Evolutionary conservation across 2,797 vertebrate genomes (phyloP), one percentile per base, ranked within the genome.

Genomic region (Sebastes vulpes): DNA sequence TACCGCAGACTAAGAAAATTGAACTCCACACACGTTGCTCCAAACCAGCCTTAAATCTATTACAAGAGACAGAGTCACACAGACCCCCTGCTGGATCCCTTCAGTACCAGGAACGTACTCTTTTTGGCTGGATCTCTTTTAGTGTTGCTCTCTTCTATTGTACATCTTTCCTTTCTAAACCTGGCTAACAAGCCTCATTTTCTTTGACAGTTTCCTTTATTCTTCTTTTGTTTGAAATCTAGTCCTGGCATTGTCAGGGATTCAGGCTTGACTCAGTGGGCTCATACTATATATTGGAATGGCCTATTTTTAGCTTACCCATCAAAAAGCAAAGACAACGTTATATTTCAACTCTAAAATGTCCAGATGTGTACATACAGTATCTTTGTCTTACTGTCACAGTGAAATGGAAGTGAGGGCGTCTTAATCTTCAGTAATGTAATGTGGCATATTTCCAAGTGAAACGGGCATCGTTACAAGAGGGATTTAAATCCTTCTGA

Each of bases 11-110:
- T 11, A 18, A 61, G 26, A 63, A 78, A 72, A 64, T 3, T 75
- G 23, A 82, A 75, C 71, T 76, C 29, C 23, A 52, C 74, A 53
- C 31, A 42, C 1, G 3, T 28, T 60, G 57, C 65, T 84, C 60
- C 32, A 54, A 71, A 71, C 46, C 25, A 61, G 71, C 38, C 70
- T 82, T 38, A 83, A 79, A 90, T 75, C 72, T 77, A 73, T 79
- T 72, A 75, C 11, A 70, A 67, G 74, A 75, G 50, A 48, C 59
- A 64, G 54, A 85, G 56, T 74, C 63, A 66, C 7, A 50, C 60
- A 52, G 65, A 71, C 35, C 71, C 63, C 75, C 61, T 60, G 82
- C 78, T 86, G 84, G 18, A 20, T 60, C 61, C 64, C 58, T 78
- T 75, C 58, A 57, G 48, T 52, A 52, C 29, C 28, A 54, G 54